Conservation (phyloP, 2,113 vertebrate genomes). For the Cebidichthys violaceus region DNA sequence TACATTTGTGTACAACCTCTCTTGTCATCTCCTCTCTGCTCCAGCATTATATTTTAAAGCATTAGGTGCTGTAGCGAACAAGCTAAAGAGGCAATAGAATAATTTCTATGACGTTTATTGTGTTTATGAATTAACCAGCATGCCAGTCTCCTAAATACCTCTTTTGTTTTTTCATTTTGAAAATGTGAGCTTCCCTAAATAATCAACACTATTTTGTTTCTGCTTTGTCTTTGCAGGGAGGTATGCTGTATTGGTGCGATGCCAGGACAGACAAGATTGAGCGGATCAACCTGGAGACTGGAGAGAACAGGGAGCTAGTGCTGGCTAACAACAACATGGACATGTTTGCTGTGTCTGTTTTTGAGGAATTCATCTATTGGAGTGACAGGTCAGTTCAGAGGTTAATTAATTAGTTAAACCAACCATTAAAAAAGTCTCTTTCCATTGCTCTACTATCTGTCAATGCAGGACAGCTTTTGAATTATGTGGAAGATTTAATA, state of each 20-base stretch:
- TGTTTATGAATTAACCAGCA: not conserved
- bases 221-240: constrained; percentile 81
- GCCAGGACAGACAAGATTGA: constrained; percentile 96
- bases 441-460: not conserved
- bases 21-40: not conserved
- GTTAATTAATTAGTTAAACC: not conserved
- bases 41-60: not conserved
- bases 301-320: constrained; percentile 92
- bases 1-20: not conserved
- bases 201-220: not conserved
- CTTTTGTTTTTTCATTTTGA: not conserved
- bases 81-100: not conserved
- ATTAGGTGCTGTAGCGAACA: not conserved
- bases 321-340: constrained; percentile 98
- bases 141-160: not conserved
- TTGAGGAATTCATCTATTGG: constrained; percentile 98
- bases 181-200: not conserved
- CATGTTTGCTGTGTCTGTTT: constrained; percentile 98
- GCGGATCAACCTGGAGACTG: constrained; percentile 94
- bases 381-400: constrained; percentile 88
- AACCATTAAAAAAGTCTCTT: not conserved
- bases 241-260: constrained; percentile 96
- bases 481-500: not conserved
- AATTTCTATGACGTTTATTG: not conserved
- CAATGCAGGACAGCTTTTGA: constrained; percentile 2